Percentiles rank a stretch among this genome's conserved stretches.
Conservation (phyloP, 1,140 invertebrate species). For the Ptiloglossa arizonensis region DNA sequence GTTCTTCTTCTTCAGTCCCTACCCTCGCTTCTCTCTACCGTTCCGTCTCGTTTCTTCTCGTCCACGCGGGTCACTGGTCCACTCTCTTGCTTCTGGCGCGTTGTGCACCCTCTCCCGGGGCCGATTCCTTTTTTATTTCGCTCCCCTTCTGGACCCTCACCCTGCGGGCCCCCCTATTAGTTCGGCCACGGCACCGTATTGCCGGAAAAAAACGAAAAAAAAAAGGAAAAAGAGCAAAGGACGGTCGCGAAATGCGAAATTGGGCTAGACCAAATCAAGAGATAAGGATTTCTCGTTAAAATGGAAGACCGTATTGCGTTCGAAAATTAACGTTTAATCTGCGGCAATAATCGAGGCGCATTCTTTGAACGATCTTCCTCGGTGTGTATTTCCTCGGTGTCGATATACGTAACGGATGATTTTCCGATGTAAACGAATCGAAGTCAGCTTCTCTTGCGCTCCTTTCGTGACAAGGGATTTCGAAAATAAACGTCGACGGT, state of each 20-base stretch:
- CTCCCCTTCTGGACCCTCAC: constrained; percentile 41
- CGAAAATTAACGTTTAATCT: constrained; percentile 23
- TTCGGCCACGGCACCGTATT: constrained; percentile 64
- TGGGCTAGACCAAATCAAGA: constrained; percentile 62
- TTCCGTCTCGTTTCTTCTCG: constrained; percentile 46
- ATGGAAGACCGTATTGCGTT: constrained; percentile 28
- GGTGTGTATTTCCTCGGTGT: background rate
- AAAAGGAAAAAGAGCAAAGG: constrained; percentile 22
- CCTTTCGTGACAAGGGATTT: background rate
- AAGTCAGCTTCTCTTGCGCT: too few relatives aligned
- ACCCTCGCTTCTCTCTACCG: background rate
- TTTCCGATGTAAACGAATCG: background rate
- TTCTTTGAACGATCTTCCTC: too few relatives aligned
- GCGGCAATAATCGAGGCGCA: background rate
- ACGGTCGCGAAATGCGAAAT: constrained; percentile 63
- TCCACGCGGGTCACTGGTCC: constrained; percentile 32
- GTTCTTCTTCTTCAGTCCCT: constrained; percentile 2
- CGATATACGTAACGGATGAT: background rate
- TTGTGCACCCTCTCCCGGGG: constrained; percentile 42
- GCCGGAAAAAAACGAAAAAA: constrained; percentile 20
- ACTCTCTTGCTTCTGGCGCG: constrained; percentile 50
- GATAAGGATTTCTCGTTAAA: constrained; percentile 65
- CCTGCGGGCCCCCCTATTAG: constrained; percentile 64
- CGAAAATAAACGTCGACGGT: background rate
- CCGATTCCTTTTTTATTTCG: constrained; percentile 50